These are phyloP conservation scores for Conchocele bisecta DNA, from an alignment of 2,888 invertebrate species.

Conservation along the genomic window DNA sequence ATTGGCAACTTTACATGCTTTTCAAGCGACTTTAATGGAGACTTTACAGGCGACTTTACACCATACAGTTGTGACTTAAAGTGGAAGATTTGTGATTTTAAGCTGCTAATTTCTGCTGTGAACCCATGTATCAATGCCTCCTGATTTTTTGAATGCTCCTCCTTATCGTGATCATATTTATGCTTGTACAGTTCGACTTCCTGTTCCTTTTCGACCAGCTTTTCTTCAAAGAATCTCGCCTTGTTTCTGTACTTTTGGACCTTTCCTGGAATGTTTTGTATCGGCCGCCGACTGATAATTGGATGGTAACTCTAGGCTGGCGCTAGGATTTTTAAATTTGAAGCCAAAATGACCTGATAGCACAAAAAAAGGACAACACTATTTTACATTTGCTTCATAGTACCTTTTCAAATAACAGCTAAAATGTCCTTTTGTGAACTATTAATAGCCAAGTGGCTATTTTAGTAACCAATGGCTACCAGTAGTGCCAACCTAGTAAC, in stretches of 20 bases:
- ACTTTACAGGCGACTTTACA: constrained; percentile 48
- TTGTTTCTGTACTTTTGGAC: constrained; percentile 50
- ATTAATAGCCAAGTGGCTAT: no score
- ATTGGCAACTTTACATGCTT: constrained; percentile 23
- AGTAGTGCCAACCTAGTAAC: no score
- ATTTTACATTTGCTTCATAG: no score
- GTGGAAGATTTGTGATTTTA: constrained; percentile 65
- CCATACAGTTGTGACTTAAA: constrained; percentile 48
- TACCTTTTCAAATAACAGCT: no score
- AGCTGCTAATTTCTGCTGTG: constrained; percentile 71
- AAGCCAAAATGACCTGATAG: no score
- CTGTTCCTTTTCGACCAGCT: constrained; percentile 50
- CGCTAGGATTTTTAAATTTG: no score
- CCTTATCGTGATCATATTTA: constrained; percentile 63
- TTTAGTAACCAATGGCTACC: no score
- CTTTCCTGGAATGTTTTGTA: constrained; percentile 27
- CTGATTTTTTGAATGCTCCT: constrained; percentile 69
- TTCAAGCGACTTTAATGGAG: constrained; percentile 43
- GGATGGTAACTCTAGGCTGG: neutral
- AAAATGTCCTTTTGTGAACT: no score
- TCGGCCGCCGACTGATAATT: neutral
- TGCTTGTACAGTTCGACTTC: constrained; percentile 52
- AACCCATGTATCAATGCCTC: constrained; percentile 76
- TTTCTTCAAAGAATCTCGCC: constrained; percentile 53
- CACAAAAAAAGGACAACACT: no score